phyloP scores from a whole-genome alignment of 2,888 invertebrate species.

The Callyntrura sp. region DNA sequence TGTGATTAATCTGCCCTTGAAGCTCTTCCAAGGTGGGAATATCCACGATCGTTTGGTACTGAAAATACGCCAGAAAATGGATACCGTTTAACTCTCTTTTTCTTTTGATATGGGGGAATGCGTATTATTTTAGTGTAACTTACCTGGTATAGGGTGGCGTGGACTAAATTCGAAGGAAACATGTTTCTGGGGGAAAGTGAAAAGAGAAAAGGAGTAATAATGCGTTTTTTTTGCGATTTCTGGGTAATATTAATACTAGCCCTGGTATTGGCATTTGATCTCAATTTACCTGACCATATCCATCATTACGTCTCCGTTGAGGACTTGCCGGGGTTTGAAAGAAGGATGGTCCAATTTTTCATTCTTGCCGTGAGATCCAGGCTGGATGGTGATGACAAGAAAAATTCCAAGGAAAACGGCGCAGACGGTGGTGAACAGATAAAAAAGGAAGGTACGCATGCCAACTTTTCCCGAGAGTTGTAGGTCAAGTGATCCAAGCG shows the following conservation, averaged over 20 bases:
- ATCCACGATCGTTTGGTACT: conserved; percentile 87
- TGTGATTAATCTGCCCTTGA: conserved; percentile 47
- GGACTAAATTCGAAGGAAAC: conserved; percentile 96
- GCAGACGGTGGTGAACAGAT: conserved; percentile 95
- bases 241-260: no score
- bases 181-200: conserved; percentile 92
- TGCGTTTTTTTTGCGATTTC: no score
- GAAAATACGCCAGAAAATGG: no score
- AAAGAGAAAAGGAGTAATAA: conserved; percentile 67
- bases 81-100: no score
- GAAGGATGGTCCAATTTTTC: conserved; percentile 81
- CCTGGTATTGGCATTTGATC: no score
- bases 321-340: conserved; percentile 86
- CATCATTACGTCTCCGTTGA: conserved; percentile 95
- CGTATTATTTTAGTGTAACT: no score
- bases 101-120: no score
- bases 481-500: conserved; percentile 96
- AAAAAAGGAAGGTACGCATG: conserved; percentile 94
- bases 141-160: conserved; percentile 93
- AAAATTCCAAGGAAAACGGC: conserved; percentile 97
- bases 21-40: conserved; percentile 84
- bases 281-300: conserved; percentile 93
- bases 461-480: conserved; percentile 96
- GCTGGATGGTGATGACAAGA: conserved; percentile 94
- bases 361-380: conserved; percentile 87